phyloP scores from a whole-genome alignment of 2,113 vertebrate genomes.

The Prolemur simus region DNA sequence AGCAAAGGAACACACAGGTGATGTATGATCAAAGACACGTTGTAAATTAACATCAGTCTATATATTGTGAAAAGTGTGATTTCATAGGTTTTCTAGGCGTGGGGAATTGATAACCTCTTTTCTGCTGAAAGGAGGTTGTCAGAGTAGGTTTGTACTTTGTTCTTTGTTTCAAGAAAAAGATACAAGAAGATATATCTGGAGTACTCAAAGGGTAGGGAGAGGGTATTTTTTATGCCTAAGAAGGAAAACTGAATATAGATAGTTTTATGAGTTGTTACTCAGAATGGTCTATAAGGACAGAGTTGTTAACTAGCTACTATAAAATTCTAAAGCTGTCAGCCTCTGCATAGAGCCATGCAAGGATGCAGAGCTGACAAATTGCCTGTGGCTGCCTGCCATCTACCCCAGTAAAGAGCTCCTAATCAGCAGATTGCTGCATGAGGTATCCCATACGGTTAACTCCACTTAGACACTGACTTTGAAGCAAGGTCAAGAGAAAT shows the following conservation, averaged over 20 bases:
- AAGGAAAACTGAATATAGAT: not conserved
- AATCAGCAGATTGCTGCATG: constrained; percentile 52
- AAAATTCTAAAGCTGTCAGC: constrained; percentile 24
- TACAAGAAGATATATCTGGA: not conserved
- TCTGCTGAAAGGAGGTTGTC: constrained; percentile 23
- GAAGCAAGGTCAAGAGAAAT: constrained; percentile 66
- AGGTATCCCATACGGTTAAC: constrained; percentile 4
- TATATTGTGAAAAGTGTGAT: not conserved
- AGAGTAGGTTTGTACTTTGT: not conserved
- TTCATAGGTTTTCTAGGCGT: constrained; percentile 1
- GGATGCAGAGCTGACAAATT: constrained; percentile 26
- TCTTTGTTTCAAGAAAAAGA: not conserved
- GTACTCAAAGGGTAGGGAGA: not conserved
- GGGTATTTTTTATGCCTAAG: constrained; percentile 11
- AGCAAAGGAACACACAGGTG: not conserved
- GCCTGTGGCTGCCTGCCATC: constrained; percentile 38
- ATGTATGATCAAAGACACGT: not conserved
- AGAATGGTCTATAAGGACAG: constrained; percentile 15
- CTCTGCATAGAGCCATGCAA: not conserved
- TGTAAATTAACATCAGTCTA: not conserved
- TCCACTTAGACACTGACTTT: constrained; percentile 66
- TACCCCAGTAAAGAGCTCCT: constrained; percentile 33
- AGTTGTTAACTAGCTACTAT: constrained; percentile 27
- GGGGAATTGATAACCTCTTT: constrained; percentile 2
- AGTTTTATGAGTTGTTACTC: constrained; percentile 40